Percentiles rank a stretch among this genome's conserved stretches.
Evolutionary conservation across 2,113 vertebrate genomes (phyloP).

Genomic region (Hirundichthys speculiger): DNA sequence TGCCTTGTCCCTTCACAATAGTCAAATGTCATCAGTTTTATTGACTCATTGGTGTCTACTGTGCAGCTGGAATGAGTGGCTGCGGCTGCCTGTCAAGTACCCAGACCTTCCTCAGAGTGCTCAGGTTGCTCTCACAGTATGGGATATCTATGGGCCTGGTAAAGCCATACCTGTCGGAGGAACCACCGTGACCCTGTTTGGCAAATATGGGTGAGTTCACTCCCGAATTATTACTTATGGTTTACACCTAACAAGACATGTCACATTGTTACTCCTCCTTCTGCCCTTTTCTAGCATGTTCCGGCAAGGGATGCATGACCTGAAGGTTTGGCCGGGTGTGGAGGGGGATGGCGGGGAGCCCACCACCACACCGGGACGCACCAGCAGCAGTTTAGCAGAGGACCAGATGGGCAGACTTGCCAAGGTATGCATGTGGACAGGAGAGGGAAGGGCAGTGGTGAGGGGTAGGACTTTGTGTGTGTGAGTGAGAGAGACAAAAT

Average conservation of each 20-base stretch:
- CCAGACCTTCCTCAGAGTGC: constrained; percentile 95
- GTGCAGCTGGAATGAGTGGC: constrained; percentile 96
- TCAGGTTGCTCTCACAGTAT: constrained; percentile 95
- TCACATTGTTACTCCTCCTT: neutral
- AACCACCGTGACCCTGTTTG: constrained; percentile 94
- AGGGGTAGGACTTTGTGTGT: neutral
- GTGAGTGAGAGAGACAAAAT: neutral
- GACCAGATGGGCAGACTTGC: constrained; percentile 98
- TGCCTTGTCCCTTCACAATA: no score
- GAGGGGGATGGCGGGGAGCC: constrained; percentile 94
- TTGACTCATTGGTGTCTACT: neutral
- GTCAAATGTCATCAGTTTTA: neutral
- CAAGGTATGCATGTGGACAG: constrained; percentile 84
- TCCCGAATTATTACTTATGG: neutral
- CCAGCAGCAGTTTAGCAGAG: constrained; percentile 92
- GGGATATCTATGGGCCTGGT: constrained; percentile 97
- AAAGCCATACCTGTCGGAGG: constrained; percentile 94
- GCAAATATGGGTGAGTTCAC: constrained; percentile 91
- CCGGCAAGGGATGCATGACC: constrained; percentile 97
- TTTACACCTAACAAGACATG: no score
- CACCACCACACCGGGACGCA: constrained; percentile 93
- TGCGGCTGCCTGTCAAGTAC: constrained; percentile 95
- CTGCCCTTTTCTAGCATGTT: constrained; percentile 86
- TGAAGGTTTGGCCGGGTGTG: constrained; percentile 97
- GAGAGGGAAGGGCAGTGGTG: neutral